Evolutionary conservation across 2,888 invertebrate genomes (phyloP).

Genomic region (Nemoura dubitans): DNA sequence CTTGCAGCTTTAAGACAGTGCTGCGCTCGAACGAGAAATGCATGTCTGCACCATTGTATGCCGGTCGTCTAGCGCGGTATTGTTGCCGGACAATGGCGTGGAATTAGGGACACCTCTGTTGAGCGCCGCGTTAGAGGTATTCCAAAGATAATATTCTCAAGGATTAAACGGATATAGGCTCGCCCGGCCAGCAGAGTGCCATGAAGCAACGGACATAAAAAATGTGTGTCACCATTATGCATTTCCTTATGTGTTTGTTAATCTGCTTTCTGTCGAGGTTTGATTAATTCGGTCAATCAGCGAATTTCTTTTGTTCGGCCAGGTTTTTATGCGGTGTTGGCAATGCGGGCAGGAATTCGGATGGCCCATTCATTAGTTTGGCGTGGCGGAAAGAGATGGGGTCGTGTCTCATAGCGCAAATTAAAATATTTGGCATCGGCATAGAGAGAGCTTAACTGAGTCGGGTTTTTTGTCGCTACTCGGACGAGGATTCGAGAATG

Average conservation of each 20-base stretch:
- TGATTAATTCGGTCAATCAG: background rate
- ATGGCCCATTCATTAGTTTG: background rate
- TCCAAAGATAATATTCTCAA: slow-evolving; percentile 26
- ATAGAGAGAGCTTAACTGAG: background rate
- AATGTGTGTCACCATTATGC: slow-evolving; percentile 4
- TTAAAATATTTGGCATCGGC: slow-evolving; percentile 7
- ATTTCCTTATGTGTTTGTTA: slow-evolving; percentile 1
- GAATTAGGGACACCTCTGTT: background rate
- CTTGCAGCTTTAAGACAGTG: slow-evolving; percentile 30
- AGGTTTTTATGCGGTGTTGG: background rate
- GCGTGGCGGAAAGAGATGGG: background rate
- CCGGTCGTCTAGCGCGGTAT: background rate
- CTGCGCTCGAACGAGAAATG: slow-evolving; percentile 22
- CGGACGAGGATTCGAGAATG: background rate
- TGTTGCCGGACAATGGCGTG: background rate
- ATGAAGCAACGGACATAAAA: background rate
- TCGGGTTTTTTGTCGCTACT: background rate
- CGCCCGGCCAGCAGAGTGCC: background rate
- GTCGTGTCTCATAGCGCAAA: background rate
- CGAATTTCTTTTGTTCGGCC: background rate
- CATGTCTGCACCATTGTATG: background rate
- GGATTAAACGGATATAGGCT: slow-evolving; percentile 27
- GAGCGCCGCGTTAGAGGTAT: slow-evolving; percentile 9
- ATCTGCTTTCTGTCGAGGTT: background rate
- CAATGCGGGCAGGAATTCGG: background rate